Base-by-base conservation (phyloP, 2,888 invertebrate species). In the Cosmia pyralina region DNA sequence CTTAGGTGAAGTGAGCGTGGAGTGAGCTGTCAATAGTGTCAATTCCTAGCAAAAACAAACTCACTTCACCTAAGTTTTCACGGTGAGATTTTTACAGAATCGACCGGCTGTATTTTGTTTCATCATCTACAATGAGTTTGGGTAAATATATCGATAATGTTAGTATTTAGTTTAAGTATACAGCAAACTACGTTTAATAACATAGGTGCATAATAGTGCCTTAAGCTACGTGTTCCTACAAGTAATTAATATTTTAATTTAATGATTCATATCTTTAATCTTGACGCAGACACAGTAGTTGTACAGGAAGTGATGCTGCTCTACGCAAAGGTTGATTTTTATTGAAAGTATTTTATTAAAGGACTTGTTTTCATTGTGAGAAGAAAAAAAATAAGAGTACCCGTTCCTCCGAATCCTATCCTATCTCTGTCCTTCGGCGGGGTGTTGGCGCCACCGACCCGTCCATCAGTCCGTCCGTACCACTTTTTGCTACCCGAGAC, bases 401-500 rank as follows among this genome's bases (percentile, higher is more conserved):
- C 17, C 62, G 69, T 78, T 70, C 52, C 69, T 72, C 52, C n/a
- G 72, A 68, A 69, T 79, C 76, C 73, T 79, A 80, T 79, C 77
- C 72, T 79, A 80, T 84, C 73, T 73, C 67, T 74, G 82, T 77
- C 82, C 70, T 79, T 79, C 72, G 70, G 58, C 67, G 82, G 70
- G 70, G 64, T 55, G 75, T 57, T 72, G 85, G 84, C 86, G 86
- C 86, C 86, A 82, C 60, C 65, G 57, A 77, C 67, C 72, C 59
- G 78, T 66, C 73, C 63, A 46, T 72, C 76, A 75, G n/a, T 53
- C 81, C 55, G 41, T 73, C 73, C 74, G 60, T 69, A 77, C 83
- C 60, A 86, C 77, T 86, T 86, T 85, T 86, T 86, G 82, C 81
- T 82, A 72, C 75, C 62, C 72, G 66, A 77, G 79, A 78, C 62